Conservation (phyloP, 2,113 vertebrate genomes). For the Corvus cornix region DNA sequence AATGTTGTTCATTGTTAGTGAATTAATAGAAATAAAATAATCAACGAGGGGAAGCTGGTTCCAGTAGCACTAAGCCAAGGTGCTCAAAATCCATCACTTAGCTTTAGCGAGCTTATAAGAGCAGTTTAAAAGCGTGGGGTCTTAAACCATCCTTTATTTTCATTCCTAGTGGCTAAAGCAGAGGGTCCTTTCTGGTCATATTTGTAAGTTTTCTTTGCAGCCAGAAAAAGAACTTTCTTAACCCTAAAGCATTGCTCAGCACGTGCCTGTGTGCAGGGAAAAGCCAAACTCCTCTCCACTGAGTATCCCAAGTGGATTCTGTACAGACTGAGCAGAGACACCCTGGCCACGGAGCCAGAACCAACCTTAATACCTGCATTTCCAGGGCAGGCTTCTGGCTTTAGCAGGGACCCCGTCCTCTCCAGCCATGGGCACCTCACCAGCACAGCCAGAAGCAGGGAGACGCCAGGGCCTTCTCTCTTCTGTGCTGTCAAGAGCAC, state of each 20-base stretch:
- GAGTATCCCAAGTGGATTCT: background rate
- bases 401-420: background rate
- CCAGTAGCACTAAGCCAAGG: background rate
- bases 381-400: background rate
- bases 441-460: rapidly evolving
- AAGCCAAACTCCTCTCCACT: background rate
- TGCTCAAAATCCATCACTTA: background rate
- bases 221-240: background rate
- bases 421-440: background rate
- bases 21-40: background rate
- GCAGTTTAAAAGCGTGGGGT: background rate
- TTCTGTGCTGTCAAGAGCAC: rapidly evolving
- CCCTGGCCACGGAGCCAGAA: rapidly evolving
- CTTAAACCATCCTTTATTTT: background rate
- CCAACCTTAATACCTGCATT: rapidly evolving
- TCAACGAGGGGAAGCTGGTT: background rate
- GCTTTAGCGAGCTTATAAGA: background rate
- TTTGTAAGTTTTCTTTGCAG: background rate
- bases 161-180: background rate
- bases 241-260: background rate
- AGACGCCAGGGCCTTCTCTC: rapidly evolving
- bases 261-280: background rate
- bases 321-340: background rate
- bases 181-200: background rate
- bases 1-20: background rate